Base-by-base conservation (phyloP, 2,888 invertebrate species). In the Orthosia gothica region DNA sequence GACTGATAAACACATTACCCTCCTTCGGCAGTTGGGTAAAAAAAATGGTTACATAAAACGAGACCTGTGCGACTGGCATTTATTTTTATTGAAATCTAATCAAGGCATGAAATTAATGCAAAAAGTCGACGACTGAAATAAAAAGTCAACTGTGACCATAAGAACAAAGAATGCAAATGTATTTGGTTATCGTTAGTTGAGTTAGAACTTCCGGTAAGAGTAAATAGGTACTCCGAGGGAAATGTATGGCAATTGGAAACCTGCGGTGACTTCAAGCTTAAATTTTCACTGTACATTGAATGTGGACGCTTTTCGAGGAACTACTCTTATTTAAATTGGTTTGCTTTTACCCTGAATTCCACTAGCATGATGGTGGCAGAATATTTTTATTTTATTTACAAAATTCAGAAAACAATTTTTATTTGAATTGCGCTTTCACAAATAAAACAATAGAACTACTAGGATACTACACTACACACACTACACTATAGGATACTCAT, bases 121-220 rank as follows among this genome's bases (percentile, higher is more conserved):
- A n/a, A n/a, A n/a, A n/a, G n/a, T n/a, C n/a, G n/a, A n/a, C n/a
- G n/a, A n/a, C n/a, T n/a, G n/a, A n/a, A n/a, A n/a, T n/a, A n/a
- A n/a, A n/a, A n/a, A n/a, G n/a, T n/a, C n/a, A n/a, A n/a, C n/a
- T n/a, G n/a, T n/a, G n/a, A n/a, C n/a, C 32, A 32, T 62, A 58
- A 71, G 68, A 55, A 61, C 47, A 82, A 82, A 79, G 74, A 85
- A 85, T 82, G 76, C 70, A 85, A 83, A 85, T 83, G 70, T 84
- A 79, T 76, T 67, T 62, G 58, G 64, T 69, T 63, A 70, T 77
- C 58, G 74, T 76, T 70, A 83, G 73, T 66, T 65, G 59, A 73
- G 77, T 71, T 77, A 68, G 63, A 54, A 32, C 32, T 32, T 32
- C 5, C 7, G 7, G 32, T 32, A n/a, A n/a, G n/a, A n/a, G n/a